Conservation (phyloP, 2,888 invertebrate genomes). For the Drosophila pullipes region DNA sequence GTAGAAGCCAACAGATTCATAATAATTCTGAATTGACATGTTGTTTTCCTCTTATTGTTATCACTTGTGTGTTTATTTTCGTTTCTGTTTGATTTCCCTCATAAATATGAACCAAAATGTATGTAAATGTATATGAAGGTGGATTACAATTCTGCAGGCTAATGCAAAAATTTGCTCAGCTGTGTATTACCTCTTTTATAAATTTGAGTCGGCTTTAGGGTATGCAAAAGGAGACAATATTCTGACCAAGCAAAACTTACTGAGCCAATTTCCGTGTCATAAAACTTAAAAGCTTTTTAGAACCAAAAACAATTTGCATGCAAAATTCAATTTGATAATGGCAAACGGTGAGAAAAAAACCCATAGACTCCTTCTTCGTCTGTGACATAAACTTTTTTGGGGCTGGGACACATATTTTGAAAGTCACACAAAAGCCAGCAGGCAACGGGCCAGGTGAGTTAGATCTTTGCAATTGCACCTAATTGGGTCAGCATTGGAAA, state of each 20-base stretch:
- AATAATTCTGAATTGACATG: background rate
- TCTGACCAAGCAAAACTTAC: conserved; percentile 57
- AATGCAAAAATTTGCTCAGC: background rate
- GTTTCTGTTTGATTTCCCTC: background rate
- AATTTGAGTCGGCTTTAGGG: conserved; percentile 6
- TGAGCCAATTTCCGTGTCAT: conserved; percentile 81
- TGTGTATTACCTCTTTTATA: background rate
- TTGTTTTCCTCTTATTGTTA: background rate
- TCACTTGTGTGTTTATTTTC: background rate
- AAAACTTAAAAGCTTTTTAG: conserved; percentile 82
- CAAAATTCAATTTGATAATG: conserved; percentile 78
- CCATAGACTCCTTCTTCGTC: conserved; percentile 2
- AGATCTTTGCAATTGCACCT: conserved; percentile 43
- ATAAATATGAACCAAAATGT: background rate
- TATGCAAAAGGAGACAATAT: conserved; percentile 32
- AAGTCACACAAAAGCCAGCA: conserved; percentile 40
- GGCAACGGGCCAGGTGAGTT: conserved; percentile 32
- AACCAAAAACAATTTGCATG: conserved; percentile 76
- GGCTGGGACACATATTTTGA: conserved; percentile 46
- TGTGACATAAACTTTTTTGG: conserved; percentile 38
- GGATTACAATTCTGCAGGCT: background rate
- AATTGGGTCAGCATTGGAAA: conserved; percentile 69
- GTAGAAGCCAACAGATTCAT: background rate
- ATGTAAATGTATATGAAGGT: background rate
- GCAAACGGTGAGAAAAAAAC: conserved; percentile 38